phyloP scores from a whole-genome alignment of 2,888 invertebrate genomes.

The Drosophila subquinaria region DNA sequence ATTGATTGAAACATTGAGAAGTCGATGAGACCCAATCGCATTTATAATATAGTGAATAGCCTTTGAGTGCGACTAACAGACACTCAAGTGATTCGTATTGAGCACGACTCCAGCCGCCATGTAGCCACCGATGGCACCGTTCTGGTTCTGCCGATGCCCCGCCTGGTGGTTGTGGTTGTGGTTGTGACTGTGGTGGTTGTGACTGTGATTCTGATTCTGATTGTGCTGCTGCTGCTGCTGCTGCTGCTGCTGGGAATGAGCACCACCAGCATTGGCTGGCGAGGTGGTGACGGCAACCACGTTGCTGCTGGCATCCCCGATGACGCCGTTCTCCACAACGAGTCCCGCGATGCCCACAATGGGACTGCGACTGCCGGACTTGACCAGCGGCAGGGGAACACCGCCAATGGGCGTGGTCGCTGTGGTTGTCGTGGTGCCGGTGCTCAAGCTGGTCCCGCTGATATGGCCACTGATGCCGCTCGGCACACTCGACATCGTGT shows the following conservation, averaged over 20 bases:
- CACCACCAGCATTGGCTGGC: conserved; percentile 32
- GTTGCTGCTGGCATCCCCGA: conserved; percentile 21
- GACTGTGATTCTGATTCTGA: conserved; percentile 31
- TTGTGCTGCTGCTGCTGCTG: too few relatives aligned
- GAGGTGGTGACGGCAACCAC: conserved; percentile 38
- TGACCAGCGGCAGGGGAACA: conserved; percentile 54
- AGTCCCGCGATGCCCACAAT: conserved; percentile 60
- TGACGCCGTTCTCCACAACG: conserved; percentile 46
- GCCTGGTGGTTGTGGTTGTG: conserved; percentile 26
- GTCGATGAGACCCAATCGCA: conserved; percentile 25
- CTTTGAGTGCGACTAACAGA: conserved; percentile 80
- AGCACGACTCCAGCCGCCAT: conserved; percentile 85
- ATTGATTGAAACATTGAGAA: neutral
- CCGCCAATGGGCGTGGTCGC: conserved; percentile 78
- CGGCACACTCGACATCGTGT: conserved; percentile 78
- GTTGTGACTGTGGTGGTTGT: conserved; percentile 38
- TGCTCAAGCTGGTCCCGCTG: conserved; percentile 84
- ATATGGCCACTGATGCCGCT: conserved; percentile 85
- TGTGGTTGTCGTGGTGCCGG: conserved; percentile 79
- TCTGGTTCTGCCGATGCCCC: conserved; percentile 20
- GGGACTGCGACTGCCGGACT: conserved; percentile 65
- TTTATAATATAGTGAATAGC: conserved; percentile 2
- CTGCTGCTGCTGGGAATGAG: neutral
- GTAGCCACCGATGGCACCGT: conserved; percentile 59
- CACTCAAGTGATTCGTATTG: conserved; percentile 84